Conservation (phyloP, 2,888 invertebrate genomes). For the Barypeithes pellucidus region DNA sequence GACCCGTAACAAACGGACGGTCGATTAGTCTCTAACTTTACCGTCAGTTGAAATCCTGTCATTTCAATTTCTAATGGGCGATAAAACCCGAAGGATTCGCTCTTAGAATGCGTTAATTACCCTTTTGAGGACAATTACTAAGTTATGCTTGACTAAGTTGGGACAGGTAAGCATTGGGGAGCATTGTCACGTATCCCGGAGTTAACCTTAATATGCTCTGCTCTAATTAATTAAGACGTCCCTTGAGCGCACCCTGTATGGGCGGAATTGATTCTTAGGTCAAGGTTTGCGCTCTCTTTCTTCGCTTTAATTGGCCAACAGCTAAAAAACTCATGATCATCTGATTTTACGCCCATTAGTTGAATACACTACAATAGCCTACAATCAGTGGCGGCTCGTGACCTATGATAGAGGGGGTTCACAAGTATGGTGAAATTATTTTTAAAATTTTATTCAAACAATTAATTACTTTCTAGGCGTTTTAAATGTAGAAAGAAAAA, state of each 20-base stretch:
- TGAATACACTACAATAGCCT: too few relatives aligned
- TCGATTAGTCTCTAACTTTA: slow-evolving; percentile 16
- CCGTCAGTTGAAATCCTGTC: slow-evolving; percentile 11
- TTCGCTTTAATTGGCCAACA: not conserved
- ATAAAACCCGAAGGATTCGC: slow-evolving; percentile 22
- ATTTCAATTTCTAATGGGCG: slow-evolving; percentile 22
- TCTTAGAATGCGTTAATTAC: slow-evolving; percentile 18
- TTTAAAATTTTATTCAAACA: too few relatives aligned
- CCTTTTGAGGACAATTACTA: slow-evolving; percentile 26
- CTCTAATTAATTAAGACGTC: slow-evolving; percentile 15
- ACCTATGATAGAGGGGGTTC: too few relatives aligned
- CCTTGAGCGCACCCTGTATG: not conserved
- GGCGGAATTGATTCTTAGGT: slow-evolving; percentile 10
- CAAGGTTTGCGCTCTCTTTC: not conserved
- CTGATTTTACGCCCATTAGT: too few relatives aligned
- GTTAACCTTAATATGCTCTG: slow-evolving; percentile 14
- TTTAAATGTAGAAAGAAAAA: too few relatives aligned
- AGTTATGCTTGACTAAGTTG: slow-evolving; percentile 10
- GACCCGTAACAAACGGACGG: slow-evolving; percentile 24
- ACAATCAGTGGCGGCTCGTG: too few relatives aligned
- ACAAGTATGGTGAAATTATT: too few relatives aligned
- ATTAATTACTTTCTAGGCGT: too few relatives aligned
- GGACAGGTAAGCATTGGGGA: slow-evolving; percentile 28
- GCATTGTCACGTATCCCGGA: slow-evolving; percentile 34
- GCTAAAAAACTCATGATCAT: too few relatives aligned